Conservation (phyloP, 2,888 invertebrate genomes). For the Antheraea assamensis region DNA sequence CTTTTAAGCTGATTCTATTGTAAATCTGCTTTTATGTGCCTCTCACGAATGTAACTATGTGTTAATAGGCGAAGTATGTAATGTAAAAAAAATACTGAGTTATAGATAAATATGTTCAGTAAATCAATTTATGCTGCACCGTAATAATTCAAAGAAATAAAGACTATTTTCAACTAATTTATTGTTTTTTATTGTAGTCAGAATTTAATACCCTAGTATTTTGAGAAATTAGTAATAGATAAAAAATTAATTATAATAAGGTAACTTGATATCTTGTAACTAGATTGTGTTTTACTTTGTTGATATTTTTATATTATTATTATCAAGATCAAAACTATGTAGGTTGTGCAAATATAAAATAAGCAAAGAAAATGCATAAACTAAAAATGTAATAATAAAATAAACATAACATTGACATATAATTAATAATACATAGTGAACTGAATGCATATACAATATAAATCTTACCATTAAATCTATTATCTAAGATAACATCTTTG, state of each 20-base stretch:
- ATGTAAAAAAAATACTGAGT: conserved; percentile 22
- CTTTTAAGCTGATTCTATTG: conserved; percentile 40
- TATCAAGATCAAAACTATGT: too few species aligned
- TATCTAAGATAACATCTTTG: too few species aligned
- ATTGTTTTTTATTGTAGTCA: conserved; percentile 25
- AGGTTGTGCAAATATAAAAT: too few species aligned
- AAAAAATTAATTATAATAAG: neutral
- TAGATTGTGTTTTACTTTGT: neutral
- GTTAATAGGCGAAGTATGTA: conserved; percentile 22
- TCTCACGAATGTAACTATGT: conserved; percentile 16
- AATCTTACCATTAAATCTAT: too few species aligned
- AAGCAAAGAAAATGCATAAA: too few species aligned
- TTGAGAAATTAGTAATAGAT: neutral
- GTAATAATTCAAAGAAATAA: conserved; percentile 26
- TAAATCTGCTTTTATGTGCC: conserved; percentile 31
- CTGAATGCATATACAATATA: too few species aligned
- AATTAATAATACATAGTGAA: too few species aligned
- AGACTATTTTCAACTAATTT: conserved; percentile 21
- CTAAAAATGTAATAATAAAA: too few species aligned
- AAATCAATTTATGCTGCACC: conserved; percentile 40
- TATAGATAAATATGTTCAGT: conserved; percentile 32
- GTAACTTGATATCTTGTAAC: neutral
- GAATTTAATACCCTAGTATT: conserved; percentile 12
- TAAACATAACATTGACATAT: too few species aligned
- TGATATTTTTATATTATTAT: too few species aligned